Percentiles rank a stretch among this genome's conserved stretches.
These are phyloP conservation scores for Odontocolon sp. DNA, from an alignment of 2,888 invertebrate species.

Conservation along the genomic window DNA sequence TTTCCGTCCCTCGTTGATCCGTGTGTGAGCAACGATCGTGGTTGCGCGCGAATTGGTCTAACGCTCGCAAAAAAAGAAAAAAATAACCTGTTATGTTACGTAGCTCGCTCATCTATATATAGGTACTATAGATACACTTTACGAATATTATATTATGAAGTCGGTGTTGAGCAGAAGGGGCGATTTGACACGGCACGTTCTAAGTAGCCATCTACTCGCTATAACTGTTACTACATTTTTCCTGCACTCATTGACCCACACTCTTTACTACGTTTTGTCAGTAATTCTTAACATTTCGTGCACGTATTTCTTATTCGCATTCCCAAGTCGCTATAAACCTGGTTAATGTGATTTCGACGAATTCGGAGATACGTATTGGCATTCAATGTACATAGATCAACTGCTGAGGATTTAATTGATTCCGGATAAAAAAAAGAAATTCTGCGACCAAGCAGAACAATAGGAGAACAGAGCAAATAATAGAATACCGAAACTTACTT, in stretches of 20 bases:
- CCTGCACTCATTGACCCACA: conserved; percentile 17
- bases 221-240: conserved; percentile 42
- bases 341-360: background rate
- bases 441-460: too few relatives aligned
- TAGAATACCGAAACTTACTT: too few relatives aligned
- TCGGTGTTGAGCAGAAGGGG: conserved; percentile 63
- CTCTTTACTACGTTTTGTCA: conserved; percentile 41
- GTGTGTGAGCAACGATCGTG: conserved; percentile 23
- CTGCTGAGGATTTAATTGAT: background rate
- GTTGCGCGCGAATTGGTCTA: conserved; percentile 65
- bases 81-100: conserved; percentile 69
- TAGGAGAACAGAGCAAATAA: too few relatives aligned
- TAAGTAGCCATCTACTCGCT: conserved; percentile 76
- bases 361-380: background rate
- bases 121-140: conserved; percentile 66
- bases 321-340: background rate
- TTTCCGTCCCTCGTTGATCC: background rate
- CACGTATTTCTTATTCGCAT: conserved; percentile 20
- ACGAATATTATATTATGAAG: conserved; percentile 53
- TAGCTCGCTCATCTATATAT: conserved; percentile 63
- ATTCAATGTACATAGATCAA: background rate
- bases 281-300: conserved; percentile 18
- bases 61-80: conserved; percentile 42
- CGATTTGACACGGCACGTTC: conserved; percentile 71
- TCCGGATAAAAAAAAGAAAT: background rate